These are phyloP conservation scores for Thripadectes ignobilis DNA, from an alignment of 2,797 vertebrate genomes.

Conservation along the genomic window DNA sequence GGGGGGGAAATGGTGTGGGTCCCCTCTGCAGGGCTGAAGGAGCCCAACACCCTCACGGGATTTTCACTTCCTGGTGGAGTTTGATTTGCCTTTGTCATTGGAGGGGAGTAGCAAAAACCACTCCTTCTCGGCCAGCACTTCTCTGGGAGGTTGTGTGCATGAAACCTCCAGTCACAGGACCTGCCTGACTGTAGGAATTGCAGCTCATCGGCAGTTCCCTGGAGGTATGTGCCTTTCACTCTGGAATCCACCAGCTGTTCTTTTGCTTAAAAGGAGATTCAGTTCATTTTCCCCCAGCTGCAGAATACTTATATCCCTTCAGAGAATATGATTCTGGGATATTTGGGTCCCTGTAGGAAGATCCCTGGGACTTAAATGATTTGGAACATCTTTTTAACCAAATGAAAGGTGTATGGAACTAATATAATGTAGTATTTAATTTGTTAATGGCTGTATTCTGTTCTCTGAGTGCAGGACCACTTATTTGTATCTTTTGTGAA, in stretches of 20 bases:
- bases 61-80: conserved; percentile 51
- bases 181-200: not conserved
- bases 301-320: not conserved
- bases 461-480: not conserved
- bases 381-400: not conserved
- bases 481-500: not conserved
- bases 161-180: not conserved
- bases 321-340: not conserved
- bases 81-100: conserved; percentile 49
- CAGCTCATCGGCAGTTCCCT: conserved; percentile 16
- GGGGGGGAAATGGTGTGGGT: not conserved
- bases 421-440: not conserved
- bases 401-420: not conserved
- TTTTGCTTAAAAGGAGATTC: conserved; percentile 4
- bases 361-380: not conserved
- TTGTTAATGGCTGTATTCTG: not conserved
- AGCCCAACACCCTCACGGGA: not conserved
- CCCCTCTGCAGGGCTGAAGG: not conserved
- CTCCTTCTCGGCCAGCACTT: conserved; percentile 19
- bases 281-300: not conserved
- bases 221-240: conserved; percentile 49
- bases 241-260: conserved; percentile 2
- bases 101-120: conserved; percentile 39
- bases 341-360: not conserved
- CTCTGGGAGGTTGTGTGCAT: not conserved